Evolutionary conservation across 2,888 invertebrate species (phyloP), one percentile per base, ranked within the genome.

Genomic region (Phlogophora meticulosa): DNA sequence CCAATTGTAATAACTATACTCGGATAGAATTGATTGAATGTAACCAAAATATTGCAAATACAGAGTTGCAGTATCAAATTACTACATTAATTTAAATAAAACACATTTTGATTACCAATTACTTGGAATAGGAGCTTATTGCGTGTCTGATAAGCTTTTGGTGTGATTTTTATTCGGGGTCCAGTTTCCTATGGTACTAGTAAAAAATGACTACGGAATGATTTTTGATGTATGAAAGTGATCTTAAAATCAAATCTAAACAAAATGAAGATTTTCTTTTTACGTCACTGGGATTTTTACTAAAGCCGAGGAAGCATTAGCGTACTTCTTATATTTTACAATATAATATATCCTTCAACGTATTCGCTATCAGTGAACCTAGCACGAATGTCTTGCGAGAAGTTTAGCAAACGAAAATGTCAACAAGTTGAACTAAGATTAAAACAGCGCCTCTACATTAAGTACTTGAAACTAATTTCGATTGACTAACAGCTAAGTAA

Each of bases 131-230:
- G 5, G 11, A 17, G 3, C 15, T 0, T 24, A 32, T 34, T 69
- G 15, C n/a, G 17, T 22, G 15, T 10, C 9, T 2, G 40, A 46
- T 66, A 51, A 46, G 28, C 10, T 67, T 75, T 40, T 60, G 38
- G 55, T 51, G 28, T n/a, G 28, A 61, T 71, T 60, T 55, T 32
- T 11, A 38, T 42, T 7, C 32, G n/a, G 15, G 69, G 60, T 48
- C 28, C 13, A 20, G 20, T 49, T 48, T 53, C 38, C 42, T 17
- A 34, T 34, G 43, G 75, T 59, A 67, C 55, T 32, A 61, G 38
- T 9, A n/a, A 43, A 10, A 36, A 61, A 45, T 69, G 38, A 48
- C 24, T 34, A 42, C 10, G 17, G 7, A 36, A 32, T 48, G 7
- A 22, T 61, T 75, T 15, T 32, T 28, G 7, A 20, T 51, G 17